These are phyloP conservation scores for Yoshiicerus persimilis DNA, from an alignment of 1,140 invertebrate genomes.

Conservation along the genomic window DNA sequence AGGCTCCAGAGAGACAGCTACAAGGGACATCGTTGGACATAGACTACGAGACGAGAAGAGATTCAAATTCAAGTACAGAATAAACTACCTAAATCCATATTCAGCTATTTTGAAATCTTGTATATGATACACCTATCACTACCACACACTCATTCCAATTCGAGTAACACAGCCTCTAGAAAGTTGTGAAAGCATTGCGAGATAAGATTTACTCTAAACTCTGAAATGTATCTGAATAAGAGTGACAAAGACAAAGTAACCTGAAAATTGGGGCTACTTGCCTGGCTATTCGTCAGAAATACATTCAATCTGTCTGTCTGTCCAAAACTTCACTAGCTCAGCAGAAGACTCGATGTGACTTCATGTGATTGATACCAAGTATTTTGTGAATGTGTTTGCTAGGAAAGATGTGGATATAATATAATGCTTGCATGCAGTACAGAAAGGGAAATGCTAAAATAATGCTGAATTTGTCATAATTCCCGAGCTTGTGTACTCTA, in stretches of 20 bases:
- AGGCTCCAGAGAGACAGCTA: background rate
- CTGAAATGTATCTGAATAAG: background rate
- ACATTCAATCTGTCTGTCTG: background rate
- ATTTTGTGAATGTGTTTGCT: background rate
- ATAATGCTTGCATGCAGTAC: background rate
- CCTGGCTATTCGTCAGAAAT: background rate
- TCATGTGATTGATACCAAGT: no score
- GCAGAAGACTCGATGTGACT: background rate
- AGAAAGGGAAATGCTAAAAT: background rate
- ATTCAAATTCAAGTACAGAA: background rate
- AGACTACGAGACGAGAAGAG: no score
- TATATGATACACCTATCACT: no score
- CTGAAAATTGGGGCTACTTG: constrained; percentile 5
- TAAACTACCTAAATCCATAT: background rate
- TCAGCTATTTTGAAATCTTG: background rate
- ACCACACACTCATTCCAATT: background rate
- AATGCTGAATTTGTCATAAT: background rate
- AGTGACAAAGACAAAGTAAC: background rate
- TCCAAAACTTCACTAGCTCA: background rate
- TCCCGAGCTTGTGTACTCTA: background rate
- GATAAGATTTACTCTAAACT: background rate
- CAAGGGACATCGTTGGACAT: background rate
- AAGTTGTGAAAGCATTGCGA: background rate
- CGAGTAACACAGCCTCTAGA: background rate
- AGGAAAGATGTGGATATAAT: background rate